A percentile compares a stretch with the other conserved stretches of the same genome.
Evolutionary conservation across 2,797 vertebrate genomes (phyloP).

Genomic region (Diplodus puntazzo): DNA sequence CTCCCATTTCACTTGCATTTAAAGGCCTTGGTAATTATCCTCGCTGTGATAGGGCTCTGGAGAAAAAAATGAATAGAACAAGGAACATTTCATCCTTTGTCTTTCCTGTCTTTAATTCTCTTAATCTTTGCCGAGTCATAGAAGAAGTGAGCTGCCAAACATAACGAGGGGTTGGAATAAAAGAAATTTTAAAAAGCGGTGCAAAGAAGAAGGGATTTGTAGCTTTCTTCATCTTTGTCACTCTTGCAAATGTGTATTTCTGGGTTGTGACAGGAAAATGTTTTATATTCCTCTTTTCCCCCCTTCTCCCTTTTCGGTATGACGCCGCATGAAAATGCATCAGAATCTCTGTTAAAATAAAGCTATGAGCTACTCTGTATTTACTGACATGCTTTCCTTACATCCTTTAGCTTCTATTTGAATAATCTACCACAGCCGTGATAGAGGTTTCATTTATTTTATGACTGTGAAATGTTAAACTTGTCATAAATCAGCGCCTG

Average conservation of each 20-base stretch:
- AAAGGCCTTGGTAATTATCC: slow-evolving; percentile 73
- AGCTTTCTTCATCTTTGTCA: slow-evolving; percentile 38
- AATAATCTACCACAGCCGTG: slow-evolving; percentile 1
- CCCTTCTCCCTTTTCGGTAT: slow-evolving; percentile 17
- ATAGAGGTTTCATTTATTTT: slow-evolving; percentile 12
- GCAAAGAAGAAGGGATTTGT: slow-evolving; percentile 58
- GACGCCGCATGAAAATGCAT: slow-evolving; percentile 18
- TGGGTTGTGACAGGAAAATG: slow-evolving; percentile 35
- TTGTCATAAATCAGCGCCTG: slow-evolving; percentile 6
- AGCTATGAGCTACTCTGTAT: neutral
- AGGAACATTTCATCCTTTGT: slow-evolving; percentile 71
- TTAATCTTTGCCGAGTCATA: slow-evolving; percentile 51
- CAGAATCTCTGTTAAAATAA: slow-evolving; percentile 24
- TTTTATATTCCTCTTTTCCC: slow-evolving; percentile 11
- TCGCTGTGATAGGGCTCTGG: slow-evolving; percentile 49
- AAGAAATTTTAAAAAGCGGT: slow-evolving; percentile 41
- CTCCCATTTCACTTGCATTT: slow-evolving; percentile 50
- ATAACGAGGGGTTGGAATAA: slow-evolving; percentile 61
- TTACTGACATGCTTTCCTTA: neutral
- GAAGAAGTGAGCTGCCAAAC: slow-evolving; percentile 47
- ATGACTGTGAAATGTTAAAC: slow-evolving; percentile 31
- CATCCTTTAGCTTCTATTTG: slow-evolving; percentile 3
- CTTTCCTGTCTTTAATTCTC: slow-evolving; percentile 64
- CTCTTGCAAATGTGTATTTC: slow-evolving; percentile 54
- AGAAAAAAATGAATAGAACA: slow-evolving; percentile 62